These are phyloP conservation scores for Caenorhabditis inopinata DNA, from an alignment of 1,140 invertebrate species.

Conservation along the genomic window DNA sequence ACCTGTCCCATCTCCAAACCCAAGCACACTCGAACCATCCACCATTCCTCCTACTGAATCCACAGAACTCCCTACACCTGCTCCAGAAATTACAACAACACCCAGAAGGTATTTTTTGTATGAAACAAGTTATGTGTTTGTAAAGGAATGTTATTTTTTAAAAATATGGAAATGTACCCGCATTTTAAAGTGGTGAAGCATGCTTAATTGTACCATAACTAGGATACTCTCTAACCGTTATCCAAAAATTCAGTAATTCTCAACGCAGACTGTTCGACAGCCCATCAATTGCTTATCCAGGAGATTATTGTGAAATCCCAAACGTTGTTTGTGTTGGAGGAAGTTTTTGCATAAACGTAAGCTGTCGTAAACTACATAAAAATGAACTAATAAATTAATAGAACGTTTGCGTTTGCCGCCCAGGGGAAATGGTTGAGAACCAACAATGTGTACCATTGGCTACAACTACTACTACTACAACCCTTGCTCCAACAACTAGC, in stretches of 20 bases:
- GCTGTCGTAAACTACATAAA: background rate
- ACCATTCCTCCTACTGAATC: background rate
- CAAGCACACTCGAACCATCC: background rate
- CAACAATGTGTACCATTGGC: background rate
- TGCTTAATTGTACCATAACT: background rate
- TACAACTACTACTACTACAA: constrained; percentile 4
- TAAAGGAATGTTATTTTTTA: background rate
- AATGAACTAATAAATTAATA: background rate
- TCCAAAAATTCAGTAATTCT: background rate
- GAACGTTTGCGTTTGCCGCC: constrained; percentile 28
- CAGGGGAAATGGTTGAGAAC: background rate
- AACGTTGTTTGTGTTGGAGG: constrained; percentile 32
- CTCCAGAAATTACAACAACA: background rate
- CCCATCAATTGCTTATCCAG: constrained; percentile 8
- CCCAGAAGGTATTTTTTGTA: constrained; percentile 20
- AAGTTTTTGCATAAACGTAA: constrained; percentile 17
- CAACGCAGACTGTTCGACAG: constrained; percentile 31
- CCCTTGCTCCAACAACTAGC: background rate
- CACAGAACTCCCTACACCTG: background rate
- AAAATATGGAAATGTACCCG: background rate
- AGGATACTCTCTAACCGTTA: background rate
- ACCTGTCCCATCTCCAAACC: background rate
- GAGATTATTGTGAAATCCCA: constrained; percentile 25
- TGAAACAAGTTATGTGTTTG: background rate
- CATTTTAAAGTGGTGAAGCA: constrained; percentile 27